These are phyloP conservation scores for Apistogramma diplotaenia DNA, from an alignment of 2,113 vertebrate species.

Conservation along the genomic window DNA sequence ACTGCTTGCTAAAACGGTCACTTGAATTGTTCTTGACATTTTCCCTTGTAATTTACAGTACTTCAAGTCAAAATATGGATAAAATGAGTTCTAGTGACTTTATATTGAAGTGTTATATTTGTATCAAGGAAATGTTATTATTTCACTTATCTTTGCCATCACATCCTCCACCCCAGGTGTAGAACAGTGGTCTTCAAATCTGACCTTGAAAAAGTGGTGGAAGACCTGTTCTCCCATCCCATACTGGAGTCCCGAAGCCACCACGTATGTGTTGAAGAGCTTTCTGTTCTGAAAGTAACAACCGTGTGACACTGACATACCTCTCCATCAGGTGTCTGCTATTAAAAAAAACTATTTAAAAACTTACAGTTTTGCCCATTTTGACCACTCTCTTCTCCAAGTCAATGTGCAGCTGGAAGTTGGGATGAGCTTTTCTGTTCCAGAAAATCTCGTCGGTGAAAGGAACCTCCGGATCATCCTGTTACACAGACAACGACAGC, in stretches of 20 bases:
- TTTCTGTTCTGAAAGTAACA: constrained; percentile 72
- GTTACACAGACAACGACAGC: background rate
- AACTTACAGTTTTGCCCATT: constrained; percentile 87
- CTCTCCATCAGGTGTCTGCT: background rate
- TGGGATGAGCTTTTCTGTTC: constrained; percentile 84
- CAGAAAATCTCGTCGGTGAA: constrained; percentile 87
- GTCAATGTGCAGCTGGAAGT: constrained; percentile 82
- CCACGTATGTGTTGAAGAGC: constrained; percentile 82
- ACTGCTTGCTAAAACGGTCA: no score
- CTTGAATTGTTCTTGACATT: no score
- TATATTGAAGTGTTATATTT: no score
- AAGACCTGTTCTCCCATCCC: constrained; percentile 88
- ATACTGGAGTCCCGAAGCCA: constrained; percentile 90
- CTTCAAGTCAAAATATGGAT: no score
- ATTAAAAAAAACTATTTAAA: background rate
- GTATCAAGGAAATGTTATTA: no score
- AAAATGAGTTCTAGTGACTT: no score
- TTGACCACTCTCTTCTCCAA: constrained; percentile 87
- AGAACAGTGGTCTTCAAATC: background rate
- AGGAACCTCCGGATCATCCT: constrained; percentile 82
- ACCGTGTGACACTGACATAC: background rate
- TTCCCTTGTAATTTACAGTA: no score
- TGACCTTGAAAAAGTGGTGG: constrained; percentile 91
- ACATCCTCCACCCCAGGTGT: background rate
- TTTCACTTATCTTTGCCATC: no score